Evolutionary conservation across 2,888 invertebrate genomes (phyloP), one percentile per base, ranked within the genome.

Genomic region (Limenitis camilla): DNA sequence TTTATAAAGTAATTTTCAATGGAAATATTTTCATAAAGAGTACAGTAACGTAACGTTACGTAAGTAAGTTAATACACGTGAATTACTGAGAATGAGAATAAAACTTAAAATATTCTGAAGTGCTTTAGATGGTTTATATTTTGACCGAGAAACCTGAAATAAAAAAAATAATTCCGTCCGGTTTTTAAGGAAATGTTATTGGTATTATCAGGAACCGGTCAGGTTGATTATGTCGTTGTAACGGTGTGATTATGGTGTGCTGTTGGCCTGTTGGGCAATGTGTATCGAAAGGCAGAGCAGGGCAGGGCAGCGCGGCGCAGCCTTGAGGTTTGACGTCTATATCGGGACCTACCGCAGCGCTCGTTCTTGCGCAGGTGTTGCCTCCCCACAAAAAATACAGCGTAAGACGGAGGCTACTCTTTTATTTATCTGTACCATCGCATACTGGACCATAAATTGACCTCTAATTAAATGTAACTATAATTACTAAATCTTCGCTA

Each of bases 281-380:
- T 77, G 74, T 81, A 79, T 78, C 74, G 74, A 77, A 74, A 75
- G 76, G 69, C 66, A 69, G 77, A 29, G 10, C 35, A 29, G 36
- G 36, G 44, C 11, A 36, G 19, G 74, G 68, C 71, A 77, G 19
- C 19, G 71, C 72, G 69, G 74, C 70, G 61, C 78, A 82, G 76
- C 86, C 86, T 86, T 87, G 84, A 80, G 82, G 76, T 82, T 83
- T 87, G 85, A 86, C 78, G 85, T 84, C 85, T 86, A 84, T 86
- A 84, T 85, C 82, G 82, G 73, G 86, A 87, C 86, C 86, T 78
- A 87, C 86, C 86, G 85, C 85, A 82, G 83, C 80, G 81, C 64
- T 69, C 74, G 66, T 67, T 74, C 76, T 72, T 72, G 76, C 71
- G 85, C 86, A 83, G 86, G 86, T 86, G 86, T 82, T 80, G 74